phyloP scores from a whole-genome alignment of 2,797 vertebrate species.

The Amblyraja radiata region DNA sequence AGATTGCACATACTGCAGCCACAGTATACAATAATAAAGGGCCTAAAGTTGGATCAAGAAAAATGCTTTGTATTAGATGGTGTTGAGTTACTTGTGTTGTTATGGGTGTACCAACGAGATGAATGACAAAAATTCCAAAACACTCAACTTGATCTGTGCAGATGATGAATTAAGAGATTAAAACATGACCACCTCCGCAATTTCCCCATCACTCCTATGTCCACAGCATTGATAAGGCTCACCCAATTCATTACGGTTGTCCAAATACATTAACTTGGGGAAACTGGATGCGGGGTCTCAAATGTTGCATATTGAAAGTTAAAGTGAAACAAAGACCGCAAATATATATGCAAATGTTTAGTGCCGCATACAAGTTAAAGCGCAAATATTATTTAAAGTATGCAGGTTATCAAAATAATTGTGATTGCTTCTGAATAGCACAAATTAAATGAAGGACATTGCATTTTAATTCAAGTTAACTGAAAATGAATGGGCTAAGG shows the following conservation, averaged over 20 bases:
- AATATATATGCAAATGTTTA: background rate
- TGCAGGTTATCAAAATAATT: background rate
- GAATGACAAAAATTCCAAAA: background rate
- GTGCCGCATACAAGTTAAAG: background rate
- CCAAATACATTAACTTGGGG: background rate
- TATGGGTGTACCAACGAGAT: background rate
- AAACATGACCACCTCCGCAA: background rate
- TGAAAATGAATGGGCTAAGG: background rate
- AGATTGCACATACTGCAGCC: background rate
- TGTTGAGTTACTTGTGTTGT: background rate
- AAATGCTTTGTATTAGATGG: background rate
- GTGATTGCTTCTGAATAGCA: background rate
- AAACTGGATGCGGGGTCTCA: too few species aligned
- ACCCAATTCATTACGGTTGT: background rate
- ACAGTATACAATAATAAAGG: background rate
- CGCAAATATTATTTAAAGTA: background rate
- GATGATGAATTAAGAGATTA: background rate
- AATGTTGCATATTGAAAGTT: background rate
- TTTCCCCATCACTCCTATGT: background rate
- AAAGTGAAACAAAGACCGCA: background rate
- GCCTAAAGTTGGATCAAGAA: background rate
- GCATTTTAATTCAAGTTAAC: background rate
- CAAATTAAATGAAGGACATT: background rate
- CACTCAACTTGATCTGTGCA: background rate
- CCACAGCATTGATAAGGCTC: background rate